Evolutionary conservation across 2,113 vertebrate genomes (phyloP).

Genomic region (Loxodonta africana): DNA sequence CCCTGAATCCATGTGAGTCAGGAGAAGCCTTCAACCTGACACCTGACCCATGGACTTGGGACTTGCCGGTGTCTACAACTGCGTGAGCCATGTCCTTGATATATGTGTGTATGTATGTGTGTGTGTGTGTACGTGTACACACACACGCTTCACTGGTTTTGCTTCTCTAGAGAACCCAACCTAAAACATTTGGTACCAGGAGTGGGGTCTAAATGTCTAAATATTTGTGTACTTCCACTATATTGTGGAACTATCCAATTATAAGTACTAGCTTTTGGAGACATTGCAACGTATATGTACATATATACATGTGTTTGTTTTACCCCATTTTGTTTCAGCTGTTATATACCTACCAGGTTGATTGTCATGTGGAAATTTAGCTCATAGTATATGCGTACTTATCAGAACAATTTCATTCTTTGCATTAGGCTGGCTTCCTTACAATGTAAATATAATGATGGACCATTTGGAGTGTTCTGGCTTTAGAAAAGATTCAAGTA

Average conservation of each 20-base stretch:
- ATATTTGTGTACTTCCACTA: neutral
- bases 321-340: neutral
- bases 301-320: neutral
- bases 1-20: too few species aligned
- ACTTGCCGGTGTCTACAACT: too few species aligned
- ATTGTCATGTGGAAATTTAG: neutral
- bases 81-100: too few species aligned
- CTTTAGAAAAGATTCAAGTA: constrained; percentile 39
- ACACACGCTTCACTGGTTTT: too few species aligned
- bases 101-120: too few species aligned
- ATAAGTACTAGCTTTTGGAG: neutral
- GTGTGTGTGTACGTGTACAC: too few species aligned
- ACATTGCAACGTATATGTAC: too few species aligned
- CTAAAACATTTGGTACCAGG: too few species aligned
- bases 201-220: neutral
- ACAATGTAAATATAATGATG: neutral
- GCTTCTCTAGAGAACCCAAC: too few species aligned
- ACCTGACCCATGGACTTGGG: too few species aligned
- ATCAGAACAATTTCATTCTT: neutral
- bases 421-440: neutral
- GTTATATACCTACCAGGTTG: neutral
- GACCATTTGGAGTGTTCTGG: neutral
- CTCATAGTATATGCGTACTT: neutral
- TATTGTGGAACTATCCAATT: neutral
- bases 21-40: too few species aligned